Conservation (phyloP, 2,113 vertebrate genomes). For the Lagopus leucura region DNA sequence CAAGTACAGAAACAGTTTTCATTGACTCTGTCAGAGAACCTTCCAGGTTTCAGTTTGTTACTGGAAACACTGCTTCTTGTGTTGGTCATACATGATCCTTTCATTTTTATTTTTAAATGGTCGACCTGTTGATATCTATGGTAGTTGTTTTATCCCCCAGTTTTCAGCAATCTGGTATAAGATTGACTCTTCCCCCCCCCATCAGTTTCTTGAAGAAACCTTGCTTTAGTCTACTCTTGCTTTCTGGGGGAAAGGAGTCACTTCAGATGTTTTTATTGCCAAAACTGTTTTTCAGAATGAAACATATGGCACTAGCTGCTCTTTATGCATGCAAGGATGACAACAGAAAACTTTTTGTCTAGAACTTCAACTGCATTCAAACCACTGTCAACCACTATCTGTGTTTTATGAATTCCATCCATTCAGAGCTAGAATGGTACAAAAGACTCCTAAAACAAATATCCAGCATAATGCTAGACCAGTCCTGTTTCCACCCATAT, state of each 20-base stretch:
- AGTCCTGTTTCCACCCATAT: neutral
- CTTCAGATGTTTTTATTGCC: neutral
- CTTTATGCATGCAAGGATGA: neutral
- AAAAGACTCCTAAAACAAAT: neutral
- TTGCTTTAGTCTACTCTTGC: neutral
- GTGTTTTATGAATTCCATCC: neutral
- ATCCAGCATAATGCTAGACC: neutral
- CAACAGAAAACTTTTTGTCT: neutral
- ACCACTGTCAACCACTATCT: neutral
- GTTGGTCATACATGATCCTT: neutral
- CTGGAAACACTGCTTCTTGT: neutral
- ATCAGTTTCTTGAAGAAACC: neutral
- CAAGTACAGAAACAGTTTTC: neutral
- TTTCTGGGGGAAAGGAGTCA: neutral
- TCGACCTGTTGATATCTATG: neutral
- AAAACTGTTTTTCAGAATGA: neutral
- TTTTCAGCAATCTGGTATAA: neutral
- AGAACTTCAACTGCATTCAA: neutral
- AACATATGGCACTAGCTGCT: neutral
- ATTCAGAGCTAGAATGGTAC: neutral
- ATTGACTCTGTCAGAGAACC: neutral
- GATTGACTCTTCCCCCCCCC: neutral
- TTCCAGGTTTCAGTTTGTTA: neutral
- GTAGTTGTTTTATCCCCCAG: neutral
- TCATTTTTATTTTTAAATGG: neutral